Evolutionary conservation across 2,113 vertebrate genomes (phyloP).

Genomic region (Myiozetetes cayanensis): DNA sequence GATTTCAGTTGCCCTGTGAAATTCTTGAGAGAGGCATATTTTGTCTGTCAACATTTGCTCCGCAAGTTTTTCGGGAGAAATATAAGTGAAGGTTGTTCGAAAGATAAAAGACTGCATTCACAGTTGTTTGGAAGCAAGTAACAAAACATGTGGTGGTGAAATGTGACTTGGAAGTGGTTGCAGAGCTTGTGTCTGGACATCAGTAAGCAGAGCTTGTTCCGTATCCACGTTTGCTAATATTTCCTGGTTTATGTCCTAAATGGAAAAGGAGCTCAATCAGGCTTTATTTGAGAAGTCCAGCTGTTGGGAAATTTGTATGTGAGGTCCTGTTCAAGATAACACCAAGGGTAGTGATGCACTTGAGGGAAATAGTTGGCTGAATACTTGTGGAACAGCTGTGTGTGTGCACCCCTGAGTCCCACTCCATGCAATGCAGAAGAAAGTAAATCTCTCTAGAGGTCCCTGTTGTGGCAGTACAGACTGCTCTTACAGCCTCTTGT

Average conservation of each 20-base stretch:
- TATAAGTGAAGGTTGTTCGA: slow-evolving; percentile 34
- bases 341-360: neutral
- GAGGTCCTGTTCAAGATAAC: neutral
- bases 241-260: neutral
- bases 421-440: neutral
- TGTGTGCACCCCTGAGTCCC: neutral
- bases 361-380: neutral
- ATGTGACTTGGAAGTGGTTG: slow-evolving; percentile 19
- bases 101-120: slow-evolving; percentile 37
- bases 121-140: slow-evolving; percentile 18
- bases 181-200: neutral
- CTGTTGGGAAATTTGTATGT: neutral
- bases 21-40: slow-evolving; percentile 21
- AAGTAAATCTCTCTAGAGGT: neutral
- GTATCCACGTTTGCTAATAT: neutral
- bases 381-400: neutral
- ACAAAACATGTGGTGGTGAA: neutral
- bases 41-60: slow-evolving; percentile 29
- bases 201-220: neutral
- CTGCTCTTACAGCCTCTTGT: neutral
- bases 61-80: slow-evolving; percentile 23
- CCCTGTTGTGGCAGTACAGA: neutral
- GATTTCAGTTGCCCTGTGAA: slow-evolving; percentile 7
- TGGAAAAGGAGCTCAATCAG: neutral
- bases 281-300: neutral